Base-by-base conservation (phyloP, 2,797 vertebrate species). In the Remorina albescens region DNA sequence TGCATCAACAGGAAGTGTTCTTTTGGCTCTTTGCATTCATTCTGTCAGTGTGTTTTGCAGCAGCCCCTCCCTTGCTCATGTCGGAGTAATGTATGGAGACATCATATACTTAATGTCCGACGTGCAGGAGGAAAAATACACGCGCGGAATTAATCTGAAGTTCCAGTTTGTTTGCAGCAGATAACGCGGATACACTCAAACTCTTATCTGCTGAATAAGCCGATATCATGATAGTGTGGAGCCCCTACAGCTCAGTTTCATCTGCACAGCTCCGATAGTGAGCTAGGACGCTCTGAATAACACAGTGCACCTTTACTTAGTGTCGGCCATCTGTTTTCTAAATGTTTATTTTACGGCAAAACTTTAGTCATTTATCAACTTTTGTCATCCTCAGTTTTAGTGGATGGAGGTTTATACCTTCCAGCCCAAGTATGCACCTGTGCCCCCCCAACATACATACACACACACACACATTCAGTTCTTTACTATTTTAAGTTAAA, bases 1-100 rank as follows among this genome's bases (percentile, higher is more conserved):
- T 90, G 88, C 91, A 92, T 92, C 92, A 94, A 94, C 94, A 94
- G 94, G 94, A 95, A 95, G 94, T 95, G 90, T 92, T 92, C 88
- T 92, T 92, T 92, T 87, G 89, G 89, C 83, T 91, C 88, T 91
- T 91, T 89, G 89, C 91, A 82, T 93, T 92, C 85, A 91, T 88
- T 91, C 90, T 89, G 74, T 90, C 86, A 71, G 67, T 76, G 86
- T 89, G 82, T 91, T 91, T 88, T 85, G 87, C 82, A 83, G 89
- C 89, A 80, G 91, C 91, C 90, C 89, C 91, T 92, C 92, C 92
- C 92, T 78, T 76, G 71, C 83, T 86, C 64, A 67, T 86, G 88
- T 72, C 82, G 64, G 69, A 72, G 71, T 63, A 70, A 51, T 83
- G 82, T 70, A 83, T 73, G 6, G 69, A 90, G 86, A 90, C 89